phyloP scores from a whole-genome alignment of 92 coral and sea anemone genomes.

The Plumapathes pennacea region DNA sequence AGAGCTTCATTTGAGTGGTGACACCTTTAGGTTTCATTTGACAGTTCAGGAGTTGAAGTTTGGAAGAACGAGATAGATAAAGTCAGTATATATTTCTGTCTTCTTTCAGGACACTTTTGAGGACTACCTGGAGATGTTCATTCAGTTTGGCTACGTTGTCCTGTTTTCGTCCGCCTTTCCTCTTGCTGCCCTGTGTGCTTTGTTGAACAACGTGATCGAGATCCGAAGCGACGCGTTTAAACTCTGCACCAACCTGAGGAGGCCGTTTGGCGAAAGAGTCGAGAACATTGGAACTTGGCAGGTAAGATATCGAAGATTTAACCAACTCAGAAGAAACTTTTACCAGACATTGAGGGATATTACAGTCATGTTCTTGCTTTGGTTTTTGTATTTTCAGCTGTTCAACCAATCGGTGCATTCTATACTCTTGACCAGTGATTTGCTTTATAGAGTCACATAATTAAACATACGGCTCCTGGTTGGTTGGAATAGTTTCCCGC shows the following conservation, averaged over 20 bases:
- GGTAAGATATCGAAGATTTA: constrained; percentile 45
- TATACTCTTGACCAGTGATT: too few relatives aligned
- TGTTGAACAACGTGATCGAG: constrained; percentile 92
- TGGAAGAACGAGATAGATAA: too few relatives aligned
- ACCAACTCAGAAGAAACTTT: not conserved
- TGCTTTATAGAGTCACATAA: too few relatives aligned
- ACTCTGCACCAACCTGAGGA: constrained; percentile 93
- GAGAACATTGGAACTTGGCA: constrained; percentile 99
- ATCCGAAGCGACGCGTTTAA: constrained; percentile 99
- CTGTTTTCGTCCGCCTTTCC: constrained; percentile 99
- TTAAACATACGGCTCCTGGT: too few relatives aligned
- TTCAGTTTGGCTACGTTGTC: constrained; percentile 98
- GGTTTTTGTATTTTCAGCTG: not conserved
- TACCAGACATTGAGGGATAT: too few relatives aligned
- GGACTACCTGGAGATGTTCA: constrained; percentile 98
- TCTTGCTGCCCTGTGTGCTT: constrained; percentile 95
- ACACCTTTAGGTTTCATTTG: too few relatives aligned
- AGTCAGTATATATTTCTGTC: too few relatives aligned
- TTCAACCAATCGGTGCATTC: too few relatives aligned
- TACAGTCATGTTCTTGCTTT: not conserved
- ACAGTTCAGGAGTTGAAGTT: too few relatives aligned
- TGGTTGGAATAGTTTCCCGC: too few relatives aligned
- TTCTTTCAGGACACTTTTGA: constrained; percentile 89
- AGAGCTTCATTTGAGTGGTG: too few relatives aligned
- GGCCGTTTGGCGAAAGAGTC: constrained; percentile 96